Evolutionary conservation across 2,113 vertebrate species (phyloP).

Genomic region (Callocephalon fimbriatum): DNA sequence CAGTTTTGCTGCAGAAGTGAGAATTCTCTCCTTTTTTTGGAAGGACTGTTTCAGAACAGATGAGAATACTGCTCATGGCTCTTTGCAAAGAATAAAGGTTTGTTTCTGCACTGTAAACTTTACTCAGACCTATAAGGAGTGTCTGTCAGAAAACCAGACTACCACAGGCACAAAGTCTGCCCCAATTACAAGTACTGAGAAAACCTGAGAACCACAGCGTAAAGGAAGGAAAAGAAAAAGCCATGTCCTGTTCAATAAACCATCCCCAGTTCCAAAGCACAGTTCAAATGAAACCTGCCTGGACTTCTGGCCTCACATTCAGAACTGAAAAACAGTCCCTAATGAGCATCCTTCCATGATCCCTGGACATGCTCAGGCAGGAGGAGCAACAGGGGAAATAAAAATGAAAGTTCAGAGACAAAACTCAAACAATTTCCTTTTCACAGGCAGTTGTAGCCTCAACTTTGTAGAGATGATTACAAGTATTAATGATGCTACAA

Average conservation of each 20-base stretch:
- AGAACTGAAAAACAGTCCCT: background rate
- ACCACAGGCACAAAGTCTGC: background rate
- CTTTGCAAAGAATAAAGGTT: background rate
- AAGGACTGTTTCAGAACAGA: background rate
- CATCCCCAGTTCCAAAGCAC: background rate
- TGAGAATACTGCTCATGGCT: background rate
- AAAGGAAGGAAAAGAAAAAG: background rate
- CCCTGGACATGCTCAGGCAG: background rate
- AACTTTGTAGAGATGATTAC: background rate
- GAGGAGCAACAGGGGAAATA: rapidly evolving
- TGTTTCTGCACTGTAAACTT: background rate
- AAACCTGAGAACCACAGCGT: background rate
- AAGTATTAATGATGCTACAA: background rate
- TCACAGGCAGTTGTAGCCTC: background rate
- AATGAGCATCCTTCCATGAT: background rate
- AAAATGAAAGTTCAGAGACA: background rate
- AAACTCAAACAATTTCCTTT: background rate
- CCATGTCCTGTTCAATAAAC: background rate
- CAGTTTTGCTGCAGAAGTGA: background rate
- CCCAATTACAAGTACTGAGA: background rate
- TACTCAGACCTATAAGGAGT: background rate
- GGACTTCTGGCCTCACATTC: background rate
- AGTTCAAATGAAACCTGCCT: background rate
- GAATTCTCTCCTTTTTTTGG: background rate
- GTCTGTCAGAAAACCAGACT: background rate